Conservation (phyloP, 2,113 vertebrate genomes). For the Oplegnathus fasciatus region DNA sequence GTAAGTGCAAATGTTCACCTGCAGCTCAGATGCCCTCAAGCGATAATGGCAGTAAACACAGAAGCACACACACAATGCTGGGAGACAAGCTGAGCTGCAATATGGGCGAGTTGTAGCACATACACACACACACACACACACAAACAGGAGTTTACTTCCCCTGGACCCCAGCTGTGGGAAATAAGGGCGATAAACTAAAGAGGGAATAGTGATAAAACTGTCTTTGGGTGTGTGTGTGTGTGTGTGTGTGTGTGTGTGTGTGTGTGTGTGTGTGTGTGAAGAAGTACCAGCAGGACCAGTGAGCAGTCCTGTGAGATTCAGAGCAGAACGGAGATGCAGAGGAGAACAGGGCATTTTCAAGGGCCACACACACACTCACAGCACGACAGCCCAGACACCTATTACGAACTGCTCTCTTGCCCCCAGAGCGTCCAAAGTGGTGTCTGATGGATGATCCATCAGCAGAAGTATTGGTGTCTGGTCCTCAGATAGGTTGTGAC, state of each 20-base stretch:
- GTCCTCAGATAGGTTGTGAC: slow-evolving; percentile 40
- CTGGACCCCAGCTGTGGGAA: slow-evolving; percentile 29
- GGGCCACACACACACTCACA: slow-evolving; percentile 25
- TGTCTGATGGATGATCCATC: slow-evolving; percentile 73
- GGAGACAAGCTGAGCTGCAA: neutral
- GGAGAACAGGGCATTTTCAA: slow-evolving; percentile 38
- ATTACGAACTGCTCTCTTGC: slow-evolving; percentile 59
- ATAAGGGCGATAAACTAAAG: slow-evolving; percentile 59
- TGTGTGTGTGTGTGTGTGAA: slow-evolving; percentile 7
- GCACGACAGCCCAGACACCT: slow-evolving; percentile 48
- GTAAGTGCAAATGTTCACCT: neutral
- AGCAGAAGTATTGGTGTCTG: slow-evolving; percentile 47
- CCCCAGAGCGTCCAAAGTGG: slow-evolving; percentile 47
- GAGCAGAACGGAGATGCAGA: slow-evolving; percentile 46
- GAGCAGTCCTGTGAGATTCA: slow-evolving; percentile 56
- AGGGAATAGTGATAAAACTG: slow-evolving; percentile 49
- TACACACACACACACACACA: slow-evolving; percentile 8
- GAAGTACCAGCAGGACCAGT: slow-evolving; percentile 7
- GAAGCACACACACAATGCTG: neutral
- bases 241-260: slow-evolving; percentile 1
- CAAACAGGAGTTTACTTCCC: slow-evolving; percentile 11
- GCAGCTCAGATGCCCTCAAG: neutral
- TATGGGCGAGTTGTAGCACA: neutral
- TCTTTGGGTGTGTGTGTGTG: neutral
- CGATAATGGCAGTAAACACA: slow-evolving; percentile 28